Evolutionary conservation across 1,140 invertebrate genomes (phyloP), one percentile per base, ranked within the genome.

Genomic region (Drosophila bipectinata): DNA sequence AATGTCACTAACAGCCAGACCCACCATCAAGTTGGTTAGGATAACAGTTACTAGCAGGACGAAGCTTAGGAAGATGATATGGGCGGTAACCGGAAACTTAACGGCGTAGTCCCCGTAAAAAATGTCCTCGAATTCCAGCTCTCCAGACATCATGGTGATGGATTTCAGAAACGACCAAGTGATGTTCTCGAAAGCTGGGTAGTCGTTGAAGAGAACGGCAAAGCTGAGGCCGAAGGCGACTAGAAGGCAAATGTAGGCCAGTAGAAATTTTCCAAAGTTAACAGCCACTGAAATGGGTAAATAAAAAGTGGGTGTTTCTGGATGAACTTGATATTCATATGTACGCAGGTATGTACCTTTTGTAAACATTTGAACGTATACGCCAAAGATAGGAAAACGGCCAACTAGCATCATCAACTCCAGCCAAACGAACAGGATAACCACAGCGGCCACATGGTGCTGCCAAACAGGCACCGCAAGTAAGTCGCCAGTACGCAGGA

Each of bases 131-230:
- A 96, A 97, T 88, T 97, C 96, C 28, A 97, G 91, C 84, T 97
- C 96, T 0, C 97, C 96, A 0, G 96, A 96, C 96, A 98, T 97
- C 96, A 98, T 97, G 45, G 97, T 95, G 3, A 97, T 94, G 0
- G 96, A 96, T 92, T 97, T 97, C 0, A 97, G 89, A 0, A 97
- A 79, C 0, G 94, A 93, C 91, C 90, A 90, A 0, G 88, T 69
- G 5, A 95, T 93, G 72, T 94, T 93, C 39, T 92, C 92, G 82
- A 96, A 96, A 0, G 96, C 93, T 4, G 94, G 93, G 77, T 96
- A 96, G 67, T 96, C 95, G 15, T 95, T 94, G 82, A 97, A 96
- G 6, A 97, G 92, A 10, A 97, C 95, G 14, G 94, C 95, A 79
- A 97, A 97, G 24, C 95, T 94, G 4, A 97, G 81, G 0, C 95